Base-by-base conservation (phyloP, 2,888 invertebrate species). In the Drosophila differens region DNA sequence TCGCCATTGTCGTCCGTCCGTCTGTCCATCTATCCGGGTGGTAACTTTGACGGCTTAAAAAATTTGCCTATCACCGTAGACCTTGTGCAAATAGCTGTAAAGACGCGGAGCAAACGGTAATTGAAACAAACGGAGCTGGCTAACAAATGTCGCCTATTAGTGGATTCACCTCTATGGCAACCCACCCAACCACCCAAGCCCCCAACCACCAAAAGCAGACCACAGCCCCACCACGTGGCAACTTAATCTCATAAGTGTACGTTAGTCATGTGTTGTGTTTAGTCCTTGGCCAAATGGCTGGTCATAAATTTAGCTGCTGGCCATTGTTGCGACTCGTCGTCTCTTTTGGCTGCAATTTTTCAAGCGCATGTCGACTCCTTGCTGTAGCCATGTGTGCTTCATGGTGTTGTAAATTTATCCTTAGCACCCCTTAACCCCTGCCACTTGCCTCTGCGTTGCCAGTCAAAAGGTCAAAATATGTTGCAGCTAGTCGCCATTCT, bases 161-260 rank as follows among this genome's bases (percentile, higher is more conserved):
- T n/a, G 47, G 35, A 51, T 63, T 74, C 75, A 82, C 75, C 69
- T 73, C 69, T 51, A 68, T 59, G 32, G 54, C 58, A 68, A 51
- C 44, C 51, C 37, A 35, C 22, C 28, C 22, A 41, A 55, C 16
- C 9, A 19, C 19, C 14, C 35, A n/a, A n/a, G 4, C 2, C 16
- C 22, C 25, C 9, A 35, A 9, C 55, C 37, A 37, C 4, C 39
- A 28, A 57, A 37, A 35, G 30, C 30, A 10, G 33, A 44, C 14
- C 54, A 51, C 52, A 44, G 67, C 54, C 58, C 60, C 63, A 35
- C 37, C 57, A 51, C 47, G 58, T 32, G 39, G 52, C 78, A 70
- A 82, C 82, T 78, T 91, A 91, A 91, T 91, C 91, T 78, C 79
- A 70, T 91, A 87, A 87, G 89, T 91, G 91, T 83, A 81, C 85